Evolutionary conservation across 2,888 invertebrate genomes (phyloP).

Genomic region (Eupithecia tripunctaria): DNA sequence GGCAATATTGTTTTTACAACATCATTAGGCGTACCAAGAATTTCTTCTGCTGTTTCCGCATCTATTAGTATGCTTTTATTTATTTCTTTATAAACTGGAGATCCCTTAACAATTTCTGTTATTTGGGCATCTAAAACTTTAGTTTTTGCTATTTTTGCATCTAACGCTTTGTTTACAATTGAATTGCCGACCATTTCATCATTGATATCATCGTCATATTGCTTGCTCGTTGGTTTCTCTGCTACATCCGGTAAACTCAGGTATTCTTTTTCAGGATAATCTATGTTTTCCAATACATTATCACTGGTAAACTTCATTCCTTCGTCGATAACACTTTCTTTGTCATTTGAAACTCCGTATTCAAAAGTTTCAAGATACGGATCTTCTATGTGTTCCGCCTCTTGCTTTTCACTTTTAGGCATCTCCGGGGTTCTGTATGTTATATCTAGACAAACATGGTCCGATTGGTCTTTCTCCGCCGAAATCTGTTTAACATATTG

Average conservation of each 20-base stretch:
- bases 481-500: not conserved
- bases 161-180: not conserved
- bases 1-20: slow-evolving; percentile 10
- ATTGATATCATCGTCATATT: not conserved
- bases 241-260: not conserved
- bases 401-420: slow-evolving; percentile 1
- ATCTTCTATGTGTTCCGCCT: not conserved
- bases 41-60: not conserved
- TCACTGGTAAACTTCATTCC: not conserved
- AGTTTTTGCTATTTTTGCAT: not conserved
- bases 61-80: not conserved
- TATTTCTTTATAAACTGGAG: not conserved
- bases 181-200: not conserved
- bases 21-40: slow-evolving; percentile 3
- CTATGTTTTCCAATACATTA: not conserved
- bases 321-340: not conserved
- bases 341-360: not conserved
- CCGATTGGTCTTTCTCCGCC: not conserved
- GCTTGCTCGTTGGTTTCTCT: not conserved
- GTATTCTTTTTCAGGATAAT: not conserved
- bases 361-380: slow-evolving; percentile 2
- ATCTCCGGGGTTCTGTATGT: not conserved
- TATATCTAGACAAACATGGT: slow-evolving; percentile 11
- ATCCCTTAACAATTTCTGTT: not conserved
- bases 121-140: not conserved